Conservation (phyloP, 2,797 vertebrate genomes). For the Momotus momota region DNA sequence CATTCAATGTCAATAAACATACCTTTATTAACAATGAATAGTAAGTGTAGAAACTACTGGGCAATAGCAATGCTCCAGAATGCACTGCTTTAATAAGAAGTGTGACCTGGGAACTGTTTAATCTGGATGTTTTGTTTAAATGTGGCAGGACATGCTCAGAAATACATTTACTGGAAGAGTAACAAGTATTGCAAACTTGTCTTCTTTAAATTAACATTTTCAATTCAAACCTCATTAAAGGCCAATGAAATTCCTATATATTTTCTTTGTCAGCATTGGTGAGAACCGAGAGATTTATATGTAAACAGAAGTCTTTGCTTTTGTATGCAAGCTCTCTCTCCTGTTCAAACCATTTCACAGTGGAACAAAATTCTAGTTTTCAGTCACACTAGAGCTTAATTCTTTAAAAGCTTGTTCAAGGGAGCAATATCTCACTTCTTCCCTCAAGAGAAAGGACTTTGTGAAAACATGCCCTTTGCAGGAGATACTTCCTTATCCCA, state of each 20-base stretch:
- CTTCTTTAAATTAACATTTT: constrained; percentile 49
- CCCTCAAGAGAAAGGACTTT: constrained; percentile 2
- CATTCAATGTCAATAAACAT: background rate
- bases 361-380: background rate
- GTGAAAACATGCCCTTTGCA: constrained; percentile 50
- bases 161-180: constrained; percentile 48
- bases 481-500: background rate
- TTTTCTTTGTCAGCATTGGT: constrained; percentile 27
- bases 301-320: constrained; percentile 41
- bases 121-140: background rate
- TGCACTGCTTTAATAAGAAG: background rate
- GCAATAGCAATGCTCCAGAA: background rate
- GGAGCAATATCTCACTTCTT: background rate
- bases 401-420: constrained; percentile 27
- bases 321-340: background rate
- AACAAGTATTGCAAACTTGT: constrained; percentile 3
- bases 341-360: background rate
- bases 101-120: background rate
- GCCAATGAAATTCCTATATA: constrained; percentile 22
- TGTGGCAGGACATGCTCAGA: background rate
- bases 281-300: constrained; percentile 59
- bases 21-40: background rate
- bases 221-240: constrained; percentile 25
- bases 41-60: background rate
- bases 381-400: background rate